Conservation (phyloP, 2,797 vertebrate genomes). For the Danionella dracula region DNA sequence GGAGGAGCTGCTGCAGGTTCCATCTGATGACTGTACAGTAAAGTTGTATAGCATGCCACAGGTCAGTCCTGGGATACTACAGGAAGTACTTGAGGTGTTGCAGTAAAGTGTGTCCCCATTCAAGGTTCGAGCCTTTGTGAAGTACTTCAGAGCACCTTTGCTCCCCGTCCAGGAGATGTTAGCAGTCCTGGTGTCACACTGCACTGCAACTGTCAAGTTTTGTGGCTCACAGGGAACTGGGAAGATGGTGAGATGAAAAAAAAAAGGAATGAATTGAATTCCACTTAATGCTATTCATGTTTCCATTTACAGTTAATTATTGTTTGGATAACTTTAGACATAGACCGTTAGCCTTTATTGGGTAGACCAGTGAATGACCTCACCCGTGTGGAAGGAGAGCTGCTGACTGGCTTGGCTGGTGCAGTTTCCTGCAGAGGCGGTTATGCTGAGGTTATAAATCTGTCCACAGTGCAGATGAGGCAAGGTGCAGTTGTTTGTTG, state of each 20-base stretch:
- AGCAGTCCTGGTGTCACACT: constrained; percentile 60
- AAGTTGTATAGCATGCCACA: constrained; percentile 71
- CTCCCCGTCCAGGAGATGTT: constrained; percentile 61
- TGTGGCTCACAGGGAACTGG: constrained; percentile 68
- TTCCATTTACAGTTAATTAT: no score
- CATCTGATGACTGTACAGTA: constrained; percentile 59
- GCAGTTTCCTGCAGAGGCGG: constrained; percentile 56
- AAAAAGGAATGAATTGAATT: no score
- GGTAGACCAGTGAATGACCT: background rate
- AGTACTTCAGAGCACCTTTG: constrained; percentile 55
- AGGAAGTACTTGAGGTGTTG: constrained; percentile 45
- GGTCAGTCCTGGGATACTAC: constrained; percentile 56
- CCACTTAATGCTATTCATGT: no score
- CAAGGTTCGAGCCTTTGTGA: constrained; percentile 39
- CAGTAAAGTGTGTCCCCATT: constrained; percentile 51
- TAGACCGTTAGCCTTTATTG: no score
- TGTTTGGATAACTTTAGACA: no score
- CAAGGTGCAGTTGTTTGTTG: constrained; percentile 58
- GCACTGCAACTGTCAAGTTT: constrained; percentile 48
- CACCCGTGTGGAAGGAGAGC: constrained; percentile 58
- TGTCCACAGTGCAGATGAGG: constrained; percentile 60
- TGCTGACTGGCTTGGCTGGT: constrained; percentile 49
- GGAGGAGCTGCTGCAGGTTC: constrained; percentile 64
- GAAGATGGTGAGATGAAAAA: no score
- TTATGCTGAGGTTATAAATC: constrained; percentile 54